These are phyloP conservation scores for Hirtodrosophila cameraria DNA, from an alignment of 2,888 invertebrate species.

Conservation along the genomic window DNA sequence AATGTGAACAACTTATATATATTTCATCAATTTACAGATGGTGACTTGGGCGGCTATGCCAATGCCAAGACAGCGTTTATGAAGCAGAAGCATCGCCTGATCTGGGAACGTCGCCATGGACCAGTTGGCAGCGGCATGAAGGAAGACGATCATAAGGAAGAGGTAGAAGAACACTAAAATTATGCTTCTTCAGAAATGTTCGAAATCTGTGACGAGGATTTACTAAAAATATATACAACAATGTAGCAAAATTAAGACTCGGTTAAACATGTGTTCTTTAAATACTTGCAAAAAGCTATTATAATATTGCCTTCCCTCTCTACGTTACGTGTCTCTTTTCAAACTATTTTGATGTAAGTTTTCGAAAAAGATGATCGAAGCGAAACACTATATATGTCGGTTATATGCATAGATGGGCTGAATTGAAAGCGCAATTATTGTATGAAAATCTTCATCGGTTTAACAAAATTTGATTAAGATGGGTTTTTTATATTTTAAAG, in stretches of 20 bases:
- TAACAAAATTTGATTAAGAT: too few relatives aligned
- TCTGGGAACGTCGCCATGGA: slow-evolving; percentile 98
- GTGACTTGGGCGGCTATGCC: slow-evolving; percentile 92
- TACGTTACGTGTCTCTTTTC: too few relatives aligned
- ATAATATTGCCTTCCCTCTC: too few relatives aligned
- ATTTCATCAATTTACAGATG: slow-evolving; percentile 87
- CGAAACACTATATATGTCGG: too few relatives aligned
- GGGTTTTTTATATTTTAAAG: too few relatives aligned
- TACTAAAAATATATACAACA: slow-evolving; percentile 41
- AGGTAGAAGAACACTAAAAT: slow-evolving; percentile 55
- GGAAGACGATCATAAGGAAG: slow-evolving; percentile 39
- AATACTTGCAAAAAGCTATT: too few relatives aligned
- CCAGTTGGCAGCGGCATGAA: slow-evolving; percentile 89
- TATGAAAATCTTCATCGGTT: too few relatives aligned
- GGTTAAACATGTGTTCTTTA: too few relatives aligned
- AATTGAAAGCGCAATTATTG: too few relatives aligned
- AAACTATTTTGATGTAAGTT: too few relatives aligned
- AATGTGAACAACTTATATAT: neutral
- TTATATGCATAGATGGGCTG: too few relatives aligned
- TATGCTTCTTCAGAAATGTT: slow-evolving; percentile 32
- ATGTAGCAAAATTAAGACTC: slow-evolving; percentile 17
- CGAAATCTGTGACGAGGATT: slow-evolving; percentile 34
- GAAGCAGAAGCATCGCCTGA: slow-evolving; percentile 99
- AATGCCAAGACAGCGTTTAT: slow-evolving; percentile 92
- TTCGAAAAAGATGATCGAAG: too few relatives aligned